phyloP scores from a whole-genome alignment of 2,888 invertebrate species.

The Steinernema carpocapsae region DNA sequence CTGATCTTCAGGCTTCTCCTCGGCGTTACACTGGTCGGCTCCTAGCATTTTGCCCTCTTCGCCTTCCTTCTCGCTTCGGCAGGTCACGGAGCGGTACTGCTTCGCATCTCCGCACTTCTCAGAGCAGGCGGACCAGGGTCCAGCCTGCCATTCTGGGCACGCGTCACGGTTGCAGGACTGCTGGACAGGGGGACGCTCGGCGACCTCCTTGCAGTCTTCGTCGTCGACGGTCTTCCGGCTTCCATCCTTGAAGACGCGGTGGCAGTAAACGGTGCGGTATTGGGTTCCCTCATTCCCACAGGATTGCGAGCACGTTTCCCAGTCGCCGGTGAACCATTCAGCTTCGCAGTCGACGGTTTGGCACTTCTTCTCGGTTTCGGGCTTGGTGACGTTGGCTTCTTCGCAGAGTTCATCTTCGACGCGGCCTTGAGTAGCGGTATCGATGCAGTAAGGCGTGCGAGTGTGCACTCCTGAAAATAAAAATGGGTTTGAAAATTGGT shows the following conservation, averaged over 20 bases:
- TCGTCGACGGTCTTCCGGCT: conserved; percentile 79
- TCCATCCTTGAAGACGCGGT: conserved; percentile 78
- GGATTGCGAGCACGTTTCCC: conserved; percentile 82
- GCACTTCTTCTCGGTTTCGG: conserved; percentile 77
- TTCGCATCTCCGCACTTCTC: conserved; percentile 77
- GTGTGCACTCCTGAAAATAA: conserved; percentile 77
- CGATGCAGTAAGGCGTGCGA: conserved; percentile 82
- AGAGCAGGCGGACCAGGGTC: conserved; percentile 89
- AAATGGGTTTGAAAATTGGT: neutral
- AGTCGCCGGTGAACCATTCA: conserved; percentile 79
- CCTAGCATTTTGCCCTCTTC: conserved; percentile 76
- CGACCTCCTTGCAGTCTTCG: conserved; percentile 75
- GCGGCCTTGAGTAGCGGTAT: conserved; percentile 77
- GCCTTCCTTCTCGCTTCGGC: conserved; percentile 65
- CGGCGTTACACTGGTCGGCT: conserved; percentile 75
- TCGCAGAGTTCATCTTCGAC: conserved; percentile 80
- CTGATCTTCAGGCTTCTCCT: conserved; percentile 65
- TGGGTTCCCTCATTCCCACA: conserved; percentile 79
- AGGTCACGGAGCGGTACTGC: conserved; percentile 69
- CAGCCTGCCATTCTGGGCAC: conserved; percentile 86
- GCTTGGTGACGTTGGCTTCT: conserved; percentile 77
- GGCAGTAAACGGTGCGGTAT: conserved; percentile 77
- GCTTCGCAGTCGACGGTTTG: conserved; percentile 67
- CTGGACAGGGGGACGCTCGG: conserved; percentile 69
- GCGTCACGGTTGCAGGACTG: conserved; percentile 78